Base-by-base conservation (phyloP, 1,140 invertebrate genomes). In the Nephila pilipes region DNA sequence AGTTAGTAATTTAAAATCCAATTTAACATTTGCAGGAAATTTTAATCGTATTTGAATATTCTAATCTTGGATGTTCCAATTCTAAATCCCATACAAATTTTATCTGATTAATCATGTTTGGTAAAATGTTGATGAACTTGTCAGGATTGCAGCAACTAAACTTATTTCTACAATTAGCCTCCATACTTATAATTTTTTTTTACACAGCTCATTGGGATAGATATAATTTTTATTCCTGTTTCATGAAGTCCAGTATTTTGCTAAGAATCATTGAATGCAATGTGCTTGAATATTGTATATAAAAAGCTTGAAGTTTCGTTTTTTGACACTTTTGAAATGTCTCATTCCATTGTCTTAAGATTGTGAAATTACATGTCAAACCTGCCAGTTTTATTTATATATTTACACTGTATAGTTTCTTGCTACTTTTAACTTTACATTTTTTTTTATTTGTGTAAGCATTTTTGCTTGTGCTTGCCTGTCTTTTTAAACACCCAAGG, bases 81-180 rank as follows among this genome's bases (percentile, higher is more conserved):
- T 22, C 22, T 54, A 18, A 81, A 81, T 54, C 80, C 46, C 22
- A 46, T 81, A 55, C 36, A 25, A 46, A 54, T 81, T 46, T 81
- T 54, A 81, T 22, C 46, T 46, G 46, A 46, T 46, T 46, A 46
- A 46, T 55, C 22, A 46, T 80, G 46, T 81, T 81, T 46, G 46
- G 46, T 65, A 25, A 46, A 20, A 16, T 63, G 46, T 46, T 46
- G 46, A 46, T 60, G 58, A 60, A 54, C 58, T 87, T 87, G 55
- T 87, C 85, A 87, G 85, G 63, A 87, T 54, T 87, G 85, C 85
- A 87, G 85, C 85, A 87, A 87, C 85, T 87, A 87, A 87, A 87
- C 10, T 87, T 60, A 29, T 83, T 87, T 87, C 85, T 87, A 60
- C 85, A 63, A 36, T 87, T 87, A 87, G 85, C 85, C n/a, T 87